Evolutionary conservation across 2,888 invertebrate genomes (phyloP), one percentile per base, ranked within the genome.

Genomic region (Drosophila eohydei): DNA sequence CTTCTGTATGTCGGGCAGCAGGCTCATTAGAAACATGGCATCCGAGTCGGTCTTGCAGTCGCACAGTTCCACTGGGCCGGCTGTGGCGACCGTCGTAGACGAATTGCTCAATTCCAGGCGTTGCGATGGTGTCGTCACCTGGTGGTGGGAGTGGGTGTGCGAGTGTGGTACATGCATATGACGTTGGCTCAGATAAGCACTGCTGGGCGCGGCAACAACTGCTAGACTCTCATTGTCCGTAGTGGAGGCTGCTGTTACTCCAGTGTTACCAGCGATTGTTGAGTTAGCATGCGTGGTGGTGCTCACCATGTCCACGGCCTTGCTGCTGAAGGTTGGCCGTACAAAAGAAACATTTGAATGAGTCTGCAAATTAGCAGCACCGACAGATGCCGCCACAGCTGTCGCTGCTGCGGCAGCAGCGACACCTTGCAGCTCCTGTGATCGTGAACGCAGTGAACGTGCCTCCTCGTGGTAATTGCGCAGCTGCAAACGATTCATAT

Each of bases 21-120:
- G 81, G 64, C 92, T 92, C 91, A 92, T 92, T 7, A 93, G 82
- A 52, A 92, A 92, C 92, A 92, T 92, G 66, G 92, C 92, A 81
- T 92, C 93, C n/a, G 92, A 91, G 78, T 93, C 92, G n/a, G 90
- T 91, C 75, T 92, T 92, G 71, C 93, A 93, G 60, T 91, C 91
- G 65, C 92, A 92, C 9, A 92, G 61, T 12, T 92, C 92, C 7
- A 86, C 74, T 50, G 64, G 56, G 6, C 65, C 67, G 1, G 71
- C 60, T 32, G 74, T 44, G 1, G 56, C 50, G 3, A 80, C 57
- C n/a, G 74, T 50, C 4, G 56, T 55, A 6, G 71, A 44, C 21
- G 75, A 44, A 32, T 74, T 79, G 64, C 41, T 76, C 3, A 80
- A 43, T 4, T 91, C 84, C 44, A 83, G 48, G n/a, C 87, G 77